Evolutionary conservation across 2,113 vertebrate genomes (phyloP).

Genomic region (Channa argus): DNA sequence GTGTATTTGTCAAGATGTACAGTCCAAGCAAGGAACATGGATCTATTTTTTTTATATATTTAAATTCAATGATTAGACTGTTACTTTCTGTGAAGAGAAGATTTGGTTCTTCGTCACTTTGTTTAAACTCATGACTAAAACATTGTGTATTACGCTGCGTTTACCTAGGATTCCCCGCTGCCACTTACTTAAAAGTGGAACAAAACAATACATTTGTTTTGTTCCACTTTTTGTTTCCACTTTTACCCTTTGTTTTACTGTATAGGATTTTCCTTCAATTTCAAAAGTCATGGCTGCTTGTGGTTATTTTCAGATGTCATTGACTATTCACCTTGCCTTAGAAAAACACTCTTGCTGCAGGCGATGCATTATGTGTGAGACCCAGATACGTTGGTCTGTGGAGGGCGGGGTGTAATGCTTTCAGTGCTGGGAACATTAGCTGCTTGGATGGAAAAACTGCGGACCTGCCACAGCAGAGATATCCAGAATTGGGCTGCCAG

Average conservation of each 20-base stretch:
- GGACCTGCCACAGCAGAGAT: slow-evolving; percentile 68
- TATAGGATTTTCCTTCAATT: slow-evolving; percentile 32
- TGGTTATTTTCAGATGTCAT: slow-evolving; percentile 77
- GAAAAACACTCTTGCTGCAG: slow-evolving; percentile 66
- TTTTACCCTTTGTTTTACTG: slow-evolving; percentile 2
- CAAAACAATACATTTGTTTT: slow-evolving; percentile 21
- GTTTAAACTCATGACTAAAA: too few relatives aligned
- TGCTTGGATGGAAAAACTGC: slow-evolving; percentile 51
- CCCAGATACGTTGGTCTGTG: slow-evolving; percentile 67
- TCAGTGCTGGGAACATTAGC: slow-evolving; percentile 61
- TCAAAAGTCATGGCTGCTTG: slow-evolving; percentile 49
- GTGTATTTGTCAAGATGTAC: neutral
- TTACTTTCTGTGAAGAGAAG: neutral
- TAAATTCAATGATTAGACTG: neutral
- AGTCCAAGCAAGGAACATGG: neutral
- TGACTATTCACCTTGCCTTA: slow-evolving; percentile 73
- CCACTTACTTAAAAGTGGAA: slow-evolving; percentile 17
- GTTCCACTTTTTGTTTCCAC: too few relatives aligned
- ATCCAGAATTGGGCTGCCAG: slow-evolving; percentile 66
- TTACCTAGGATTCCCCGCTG: neutral
- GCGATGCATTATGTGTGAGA: slow-evolving; percentile 70
- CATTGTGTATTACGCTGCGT: too few relatives aligned
- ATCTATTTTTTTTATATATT: neutral
- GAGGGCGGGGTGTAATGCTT: slow-evolving; percentile 42
- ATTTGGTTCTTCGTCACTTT: too few relatives aligned